These are phyloP conservation scores for Cataglyphis cursor DNA, from an alignment of 2,888 invertebrate species.

Conservation along the genomic window DNA sequence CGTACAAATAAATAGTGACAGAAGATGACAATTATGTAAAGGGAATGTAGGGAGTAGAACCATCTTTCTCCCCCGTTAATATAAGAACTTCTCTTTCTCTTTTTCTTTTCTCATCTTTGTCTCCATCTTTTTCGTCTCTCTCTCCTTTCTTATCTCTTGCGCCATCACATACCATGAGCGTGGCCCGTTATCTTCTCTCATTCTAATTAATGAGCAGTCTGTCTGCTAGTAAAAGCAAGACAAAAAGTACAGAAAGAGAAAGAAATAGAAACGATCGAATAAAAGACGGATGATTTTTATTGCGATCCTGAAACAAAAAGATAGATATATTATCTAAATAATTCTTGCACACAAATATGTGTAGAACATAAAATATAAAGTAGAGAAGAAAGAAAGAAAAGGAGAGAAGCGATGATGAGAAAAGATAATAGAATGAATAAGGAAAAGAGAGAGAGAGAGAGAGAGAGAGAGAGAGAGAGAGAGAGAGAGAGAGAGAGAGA, in stretches of 20 bases:
- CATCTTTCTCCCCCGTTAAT: background rate
- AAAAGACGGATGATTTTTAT: slow-evolving; percentile 24
- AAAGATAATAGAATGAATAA: background rate
- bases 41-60: slow-evolving; percentile 68
- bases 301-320: background rate
- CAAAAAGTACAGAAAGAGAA: background rate
- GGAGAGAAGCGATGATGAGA: background rate
- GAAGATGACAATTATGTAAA: slow-evolving; percentile 80
- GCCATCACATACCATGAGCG: slow-evolving; percentile 50
- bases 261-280: background rate
- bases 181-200: slow-evolving; percentile 60
- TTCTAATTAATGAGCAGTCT: slow-evolving; percentile 76
- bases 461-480: too few relatives aligned
- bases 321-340: background rate
- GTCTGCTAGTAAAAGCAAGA: slow-evolving; percentile 47
- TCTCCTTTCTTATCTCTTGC: slow-evolving; percentile 49
- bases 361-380: background rate
- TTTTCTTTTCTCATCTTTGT: slow-evolving; percentile 6
- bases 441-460: background rate
- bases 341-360: background rate
- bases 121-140: slow-evolving; percentile 29
- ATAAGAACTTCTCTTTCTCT: slow-evolving; percentile 12
- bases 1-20: slow-evolving; percentile 77
- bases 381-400: background rate
- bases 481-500: too few relatives aligned